A percentile compares a stretch with the other conserved stretches of the same genome.
Evolutionary conservation across 2,888 invertebrate genomes (phyloP).

Genomic region (Palloptera scutellata): DNA sequence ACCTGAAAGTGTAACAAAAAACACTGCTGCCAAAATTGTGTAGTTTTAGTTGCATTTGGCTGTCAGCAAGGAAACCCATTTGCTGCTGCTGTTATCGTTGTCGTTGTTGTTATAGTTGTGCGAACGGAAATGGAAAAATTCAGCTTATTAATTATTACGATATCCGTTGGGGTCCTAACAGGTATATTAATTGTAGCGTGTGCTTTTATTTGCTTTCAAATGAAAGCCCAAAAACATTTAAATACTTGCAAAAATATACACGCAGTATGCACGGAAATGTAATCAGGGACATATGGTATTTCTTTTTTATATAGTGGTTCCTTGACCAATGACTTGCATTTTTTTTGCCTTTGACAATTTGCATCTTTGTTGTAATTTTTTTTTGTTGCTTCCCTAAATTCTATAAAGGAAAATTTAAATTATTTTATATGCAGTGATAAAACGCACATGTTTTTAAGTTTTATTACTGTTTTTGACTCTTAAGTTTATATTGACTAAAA

Average conservation of each 20-base stretch:
- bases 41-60: background rate
- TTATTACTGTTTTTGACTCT: too few relatives aligned
- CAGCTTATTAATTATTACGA: background rate
- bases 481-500: too few relatives aligned
- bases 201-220: background rate
- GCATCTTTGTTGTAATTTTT: constrained; percentile 11
- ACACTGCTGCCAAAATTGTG: background rate
- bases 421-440: too few relatives aligned
- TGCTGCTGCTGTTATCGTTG: background rate
- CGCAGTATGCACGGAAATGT: constrained; percentile 46
- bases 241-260: background rate
- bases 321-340: constrained; percentile 20
- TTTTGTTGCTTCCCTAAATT: constrained; percentile 1
- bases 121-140: constrained; percentile 2
- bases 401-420: too few relatives aligned
- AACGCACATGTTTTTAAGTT: too few relatives aligned
- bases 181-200: constrained; percentile 4
- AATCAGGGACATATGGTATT: constrained; percentile 53
- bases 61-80: background rate
- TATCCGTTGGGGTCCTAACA: constrained; percentile 7
- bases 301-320: constrained; percentile 42
- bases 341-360: constrained; percentile 10
- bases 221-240: background rate
- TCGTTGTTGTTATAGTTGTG: background rate
- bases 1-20: too few relatives aligned